phyloP scores from a whole-genome alignment of 2,113 vertebrate species.

The Hystrix cristata region DNA sequence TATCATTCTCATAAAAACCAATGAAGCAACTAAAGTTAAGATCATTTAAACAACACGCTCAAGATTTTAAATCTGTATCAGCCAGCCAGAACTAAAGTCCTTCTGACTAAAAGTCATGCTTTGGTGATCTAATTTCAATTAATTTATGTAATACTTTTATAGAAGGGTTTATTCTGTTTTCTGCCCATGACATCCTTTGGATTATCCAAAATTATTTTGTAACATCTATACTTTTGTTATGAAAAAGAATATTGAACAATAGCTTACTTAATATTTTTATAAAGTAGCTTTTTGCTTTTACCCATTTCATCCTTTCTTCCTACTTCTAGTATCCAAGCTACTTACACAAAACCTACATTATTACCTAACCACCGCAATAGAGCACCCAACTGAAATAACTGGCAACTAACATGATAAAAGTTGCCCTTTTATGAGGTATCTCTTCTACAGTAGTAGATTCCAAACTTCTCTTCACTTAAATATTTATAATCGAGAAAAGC shows the following conservation, averaged over 20 bases:
- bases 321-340: neutral
- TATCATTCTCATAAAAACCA: neutral
- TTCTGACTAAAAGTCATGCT: neutral
- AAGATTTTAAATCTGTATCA: neutral
- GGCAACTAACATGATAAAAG: neutral
- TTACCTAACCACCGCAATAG: neutral
- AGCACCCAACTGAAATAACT: neutral
- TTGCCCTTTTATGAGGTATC: neutral
- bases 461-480: neutral
- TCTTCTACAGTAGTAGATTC: neutral
- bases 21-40: neutral
- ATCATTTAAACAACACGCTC: neutral
- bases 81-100: neutral
- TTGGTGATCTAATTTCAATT: neutral
- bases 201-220: neutral
- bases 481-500: neutral
- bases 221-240: neutral
- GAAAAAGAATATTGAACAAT: neutral
- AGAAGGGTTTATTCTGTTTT: neutral
- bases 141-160: neutral
- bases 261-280: neutral
- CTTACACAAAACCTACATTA: neutral
- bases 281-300: neutral
- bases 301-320: neutral
- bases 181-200: neutral